Base-by-base conservation (phyloP, 35 echinoderm and acorn worm genomes). In the Ophiothrix spiculata region DNA sequence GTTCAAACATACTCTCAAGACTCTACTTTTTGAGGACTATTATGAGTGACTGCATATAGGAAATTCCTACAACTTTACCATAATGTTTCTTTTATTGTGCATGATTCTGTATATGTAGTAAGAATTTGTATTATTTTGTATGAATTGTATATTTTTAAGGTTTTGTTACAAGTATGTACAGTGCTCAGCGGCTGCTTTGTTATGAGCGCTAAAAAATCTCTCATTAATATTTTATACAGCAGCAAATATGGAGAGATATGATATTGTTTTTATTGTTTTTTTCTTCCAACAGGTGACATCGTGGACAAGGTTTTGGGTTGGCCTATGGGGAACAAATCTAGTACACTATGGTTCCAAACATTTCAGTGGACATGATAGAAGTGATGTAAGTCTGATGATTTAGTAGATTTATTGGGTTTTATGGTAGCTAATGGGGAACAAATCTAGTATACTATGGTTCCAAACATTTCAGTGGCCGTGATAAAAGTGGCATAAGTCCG, bases 381-480 rank as follows among this genome's bases (percentile, higher is more conserved):
- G 54, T 82, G 89, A 98, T 94, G 94, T 97, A 79, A 97, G 94
- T 89, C n/a, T n/a, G n/a, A n/a, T n/a, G n/a, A n/a, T n/a, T n/a
- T n/a, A n/a, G n/a, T n/a, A n/a, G n/a, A n/a, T n/a, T n/a, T n/a
- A n/a, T n/a, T n/a, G n/a, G 92, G 79, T 99, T 91, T 75, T 99
- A 92, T 91, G 92, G 94, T 4, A 92, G 96, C 33, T 79, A 94
- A 69, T 99, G 96, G 96, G 92, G 96, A 14, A 99, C 96, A 32
- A 99, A 94, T 74, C 78, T 99, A 33, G 75, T 99, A 79, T 89
- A 94, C 64, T 98, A 98, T 86, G 87, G 88, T 89, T 88, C 96
- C 23, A 99, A 99, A 79, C 83, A 90, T 56, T 99, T 99, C 75
- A 91, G 54, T 56, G 89, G 92, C 31, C 90, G 81, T 19, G 95